These are phyloP conservation scores for Cyrtorhinus lividipennis DNA, from an alignment of 1,140 invertebrate genomes.

Conservation along the genomic window DNA sequence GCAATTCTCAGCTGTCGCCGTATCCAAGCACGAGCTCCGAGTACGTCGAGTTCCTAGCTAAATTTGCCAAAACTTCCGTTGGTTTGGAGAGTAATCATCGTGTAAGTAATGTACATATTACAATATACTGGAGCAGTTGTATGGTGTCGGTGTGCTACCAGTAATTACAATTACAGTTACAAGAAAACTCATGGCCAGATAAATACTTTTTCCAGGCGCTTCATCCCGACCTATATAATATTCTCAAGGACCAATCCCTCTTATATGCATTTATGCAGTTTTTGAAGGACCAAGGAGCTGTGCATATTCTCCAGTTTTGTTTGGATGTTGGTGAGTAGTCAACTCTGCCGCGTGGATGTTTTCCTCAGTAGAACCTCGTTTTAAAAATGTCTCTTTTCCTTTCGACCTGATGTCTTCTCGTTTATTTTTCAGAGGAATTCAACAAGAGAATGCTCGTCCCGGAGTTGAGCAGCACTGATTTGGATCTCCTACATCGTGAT, in stretches of 20 bases:
- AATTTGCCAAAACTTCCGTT: slow-evolving; percentile 27
- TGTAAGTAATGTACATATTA: slow-evolving; percentile 14
- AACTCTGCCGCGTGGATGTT: not conserved
- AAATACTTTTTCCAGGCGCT: slow-evolving; percentile 36
- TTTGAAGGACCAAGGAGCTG: slow-evolving; percentile 59
- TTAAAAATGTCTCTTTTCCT: too few relatives aligned
- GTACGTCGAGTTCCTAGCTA: slow-evolving; percentile 32
- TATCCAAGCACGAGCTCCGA: slow-evolving; percentile 21
- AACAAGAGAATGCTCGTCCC: slow-evolving; percentile 65
- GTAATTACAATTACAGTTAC: too few relatives aligned
- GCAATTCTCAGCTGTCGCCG: slow-evolving; percentile 25
- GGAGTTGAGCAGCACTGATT: slow-evolving; percentile 48
- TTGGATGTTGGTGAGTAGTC: slow-evolving; percentile 78
- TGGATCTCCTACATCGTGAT: slow-evolving; percentile 48
- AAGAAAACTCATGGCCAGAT: too few relatives aligned
- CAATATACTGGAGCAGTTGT: too few relatives aligned
- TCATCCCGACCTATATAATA: slow-evolving; percentile 43
- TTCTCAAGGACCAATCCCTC: slow-evolving; percentile 52
- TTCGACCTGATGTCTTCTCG: too few relatives aligned
- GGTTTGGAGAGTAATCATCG: slow-evolving; percentile 11
- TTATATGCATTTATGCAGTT: slow-evolving; percentile 80
- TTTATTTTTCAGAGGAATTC: slow-evolving; percentile 51
- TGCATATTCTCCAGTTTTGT: slow-evolving; percentile 73
- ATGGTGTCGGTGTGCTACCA: too few relatives aligned
- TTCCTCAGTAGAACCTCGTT: not conserved